phyloP scores from a whole-genome alignment of 2,888 invertebrate genomes.

The Nudaria mundana region DNA sequence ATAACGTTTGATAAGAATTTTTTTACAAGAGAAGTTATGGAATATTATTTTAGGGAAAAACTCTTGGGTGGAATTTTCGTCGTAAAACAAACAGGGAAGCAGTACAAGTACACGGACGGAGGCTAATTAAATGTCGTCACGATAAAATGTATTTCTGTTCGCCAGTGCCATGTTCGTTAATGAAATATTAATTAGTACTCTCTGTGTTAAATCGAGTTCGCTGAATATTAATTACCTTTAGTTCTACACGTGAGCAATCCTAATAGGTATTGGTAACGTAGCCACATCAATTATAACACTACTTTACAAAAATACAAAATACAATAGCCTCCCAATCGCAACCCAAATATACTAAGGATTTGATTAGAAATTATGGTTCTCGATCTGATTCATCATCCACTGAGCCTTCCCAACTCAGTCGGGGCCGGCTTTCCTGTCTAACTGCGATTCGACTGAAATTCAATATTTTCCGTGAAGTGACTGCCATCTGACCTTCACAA shows the following conservation, averaged over 20 bases:
- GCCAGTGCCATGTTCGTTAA: not conserved
- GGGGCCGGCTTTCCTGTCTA: too few relatives aligned
- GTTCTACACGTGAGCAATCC: not conserved
- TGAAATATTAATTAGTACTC: conserved; percentile 4
- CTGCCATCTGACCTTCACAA: too few relatives aligned
- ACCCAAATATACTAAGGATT: too few relatives aligned
- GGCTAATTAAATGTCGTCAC: conserved; percentile 8
- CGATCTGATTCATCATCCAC: too few relatives aligned
- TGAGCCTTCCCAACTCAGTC: too few relatives aligned
- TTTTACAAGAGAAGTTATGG: conserved; percentile 24
- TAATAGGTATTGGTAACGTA: too few relatives aligned
- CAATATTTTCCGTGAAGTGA: too few relatives aligned
- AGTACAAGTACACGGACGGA: not conserved
- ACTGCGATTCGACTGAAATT: too few relatives aligned
- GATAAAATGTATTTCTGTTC: not conserved
- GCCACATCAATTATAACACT: too few relatives aligned
- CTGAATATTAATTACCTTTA: not conserved
- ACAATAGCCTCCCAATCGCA: not conserved
- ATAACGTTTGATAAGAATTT: conserved; percentile 46
- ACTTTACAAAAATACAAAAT: too few relatives aligned
- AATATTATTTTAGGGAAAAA: conserved; percentile 15
- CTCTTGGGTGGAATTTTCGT: not conserved
- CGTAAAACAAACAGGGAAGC: not conserved
- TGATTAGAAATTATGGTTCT: too few relatives aligned
- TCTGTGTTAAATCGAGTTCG: not conserved